Percentiles rank a stretch among this genome's conserved stretches.
These are phyloP conservation scores for Callyntrura sp. DNA, from an alignment of 2,888 invertebrate genomes.

Conservation along the genomic window DNA sequence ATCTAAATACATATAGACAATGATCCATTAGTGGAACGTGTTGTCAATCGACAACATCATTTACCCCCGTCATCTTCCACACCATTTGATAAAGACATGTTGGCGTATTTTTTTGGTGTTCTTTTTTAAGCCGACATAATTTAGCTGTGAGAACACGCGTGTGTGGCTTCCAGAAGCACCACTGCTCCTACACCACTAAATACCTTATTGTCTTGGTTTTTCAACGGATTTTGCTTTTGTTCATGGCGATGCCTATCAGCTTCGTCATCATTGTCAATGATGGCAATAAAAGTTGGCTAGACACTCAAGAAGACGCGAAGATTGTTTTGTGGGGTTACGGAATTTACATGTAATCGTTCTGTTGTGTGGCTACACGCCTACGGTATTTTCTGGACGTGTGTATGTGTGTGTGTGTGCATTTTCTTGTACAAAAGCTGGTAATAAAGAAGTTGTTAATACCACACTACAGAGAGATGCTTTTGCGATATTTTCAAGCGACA, in stretches of 20 bases:
- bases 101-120: background rate
- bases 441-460: background rate
- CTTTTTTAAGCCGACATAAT: background rate
- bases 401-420: background rate
- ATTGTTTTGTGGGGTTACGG: too few species aligned
- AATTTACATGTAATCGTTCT: too few species aligned
- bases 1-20: slow-evolving; percentile 1
- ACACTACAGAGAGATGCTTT: background rate
- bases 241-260: background rate
- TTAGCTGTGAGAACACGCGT: too few species aligned
- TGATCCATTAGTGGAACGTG: slow-evolving; percentile 70
- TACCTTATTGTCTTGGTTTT: background rate
- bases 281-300: slow-evolving; percentile 24
- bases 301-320: background rate
- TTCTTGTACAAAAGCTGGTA: background rate
- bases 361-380: too few species aligned
- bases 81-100: background rate
- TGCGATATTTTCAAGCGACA: background rate
- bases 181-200: too few species aligned
- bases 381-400: background rate
- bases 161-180: too few species aligned
- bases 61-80: background rate
- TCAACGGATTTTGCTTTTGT: background rate
- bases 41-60: slow-evolving; percentile 64
- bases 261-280: background rate